phyloP scores from a whole-genome alignment of 2,888 invertebrate genomes.

The Caenorhabditis imperialis region DNA sequence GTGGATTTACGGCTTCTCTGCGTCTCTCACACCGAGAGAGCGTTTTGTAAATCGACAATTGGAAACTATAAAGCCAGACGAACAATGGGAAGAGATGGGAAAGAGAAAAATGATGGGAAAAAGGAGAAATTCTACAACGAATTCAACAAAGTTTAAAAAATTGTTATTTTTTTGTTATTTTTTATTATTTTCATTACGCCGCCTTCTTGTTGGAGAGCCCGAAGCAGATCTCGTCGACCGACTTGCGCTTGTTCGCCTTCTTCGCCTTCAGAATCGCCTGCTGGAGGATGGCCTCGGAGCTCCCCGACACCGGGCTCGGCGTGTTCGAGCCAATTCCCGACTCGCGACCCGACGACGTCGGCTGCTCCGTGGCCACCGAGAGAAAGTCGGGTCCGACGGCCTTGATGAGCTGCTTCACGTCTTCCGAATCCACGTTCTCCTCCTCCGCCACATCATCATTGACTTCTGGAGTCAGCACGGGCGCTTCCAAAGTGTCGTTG shows the following conservation, averaged over 20 bases:
- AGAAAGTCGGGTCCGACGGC: conserved; percentile 32
- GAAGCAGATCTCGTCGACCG: conserved; percentile 53
- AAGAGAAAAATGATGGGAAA: too few species aligned
- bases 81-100: too few species aligned
- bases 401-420: conserved; percentile 16
- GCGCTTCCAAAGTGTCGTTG: too few species aligned
- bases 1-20: too few species aligned
- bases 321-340: conserved; percentile 57
- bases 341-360: conserved; percentile 50
- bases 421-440: conserved; percentile 9
- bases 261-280: not conserved
- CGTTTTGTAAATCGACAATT: too few species aligned
- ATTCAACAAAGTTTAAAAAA: too few species aligned
- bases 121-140: too few species aligned
- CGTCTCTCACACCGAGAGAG: too few species aligned
- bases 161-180: too few species aligned
- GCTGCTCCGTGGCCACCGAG: conserved; percentile 46
- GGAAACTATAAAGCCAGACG: too few species aligned
- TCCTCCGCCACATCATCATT: conserved; percentile 11
- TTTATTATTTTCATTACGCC: too few species aligned
- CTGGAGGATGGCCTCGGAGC: not conserved
- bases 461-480: conserved; percentile 20
- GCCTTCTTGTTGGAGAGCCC: too few species aligned
- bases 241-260: conserved; percentile 29
- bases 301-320: conserved; percentile 11